These are phyloP conservation scores for Cynoglossus semilaevis DNA, from an alignment of 2,113 vertebrate genomes.

Conservation along the genomic window DNA sequence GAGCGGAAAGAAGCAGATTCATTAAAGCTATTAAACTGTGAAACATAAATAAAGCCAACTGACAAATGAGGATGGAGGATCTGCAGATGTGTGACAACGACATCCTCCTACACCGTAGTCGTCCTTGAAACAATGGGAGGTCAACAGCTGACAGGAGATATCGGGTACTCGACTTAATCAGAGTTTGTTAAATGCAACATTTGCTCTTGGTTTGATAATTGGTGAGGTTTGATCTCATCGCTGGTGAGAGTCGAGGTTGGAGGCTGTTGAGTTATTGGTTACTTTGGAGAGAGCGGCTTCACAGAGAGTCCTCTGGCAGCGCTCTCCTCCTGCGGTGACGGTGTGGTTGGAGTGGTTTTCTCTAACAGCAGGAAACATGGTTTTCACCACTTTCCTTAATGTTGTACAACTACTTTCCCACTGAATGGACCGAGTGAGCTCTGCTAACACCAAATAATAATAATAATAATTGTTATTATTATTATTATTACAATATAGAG, in stretches of 20 bases:
- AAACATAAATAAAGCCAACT: slow-evolving; percentile 1
- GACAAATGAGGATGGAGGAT: slow-evolving; percentile 13
- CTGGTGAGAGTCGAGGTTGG: slow-evolving; percentile 2
- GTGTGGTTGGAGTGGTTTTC: slow-evolving; percentile 8
- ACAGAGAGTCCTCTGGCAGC: slow-evolving; percentile 16
- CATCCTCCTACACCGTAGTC: not conserved
- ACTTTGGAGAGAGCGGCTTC: slow-evolving; percentile 9
- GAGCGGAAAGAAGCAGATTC: not conserved
- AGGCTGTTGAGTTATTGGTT: slow-evolving; percentile 10
- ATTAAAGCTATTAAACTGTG: slow-evolving; percentile 7
- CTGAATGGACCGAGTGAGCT: not conserved
- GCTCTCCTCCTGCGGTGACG: slow-evolving; percentile 1
- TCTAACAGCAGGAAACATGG: slow-evolving; percentile 8
- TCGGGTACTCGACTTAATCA: slow-evolving; percentile 2
- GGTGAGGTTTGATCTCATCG: slow-evolving; percentile 16
- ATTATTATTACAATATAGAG: too few relatives aligned
- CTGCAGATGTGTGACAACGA: slow-evolving; percentile 15
- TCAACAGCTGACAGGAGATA: slow-evolving; percentile 13
- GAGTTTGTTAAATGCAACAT: slow-evolving; percentile 7
- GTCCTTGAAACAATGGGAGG: not conserved
- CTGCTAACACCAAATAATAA: too few relatives aligned
- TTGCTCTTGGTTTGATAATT: slow-evolving; percentile 8
- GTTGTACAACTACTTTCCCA: not conserved
- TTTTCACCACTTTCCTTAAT: slow-evolving; percentile 26
- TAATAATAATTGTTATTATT: too few relatives aligned